Evolutionary conservation across 2,113 vertebrate species (phyloP), one percentile per base, ranked within the genome.

Genomic region (Spea multiplicata): DNA sequence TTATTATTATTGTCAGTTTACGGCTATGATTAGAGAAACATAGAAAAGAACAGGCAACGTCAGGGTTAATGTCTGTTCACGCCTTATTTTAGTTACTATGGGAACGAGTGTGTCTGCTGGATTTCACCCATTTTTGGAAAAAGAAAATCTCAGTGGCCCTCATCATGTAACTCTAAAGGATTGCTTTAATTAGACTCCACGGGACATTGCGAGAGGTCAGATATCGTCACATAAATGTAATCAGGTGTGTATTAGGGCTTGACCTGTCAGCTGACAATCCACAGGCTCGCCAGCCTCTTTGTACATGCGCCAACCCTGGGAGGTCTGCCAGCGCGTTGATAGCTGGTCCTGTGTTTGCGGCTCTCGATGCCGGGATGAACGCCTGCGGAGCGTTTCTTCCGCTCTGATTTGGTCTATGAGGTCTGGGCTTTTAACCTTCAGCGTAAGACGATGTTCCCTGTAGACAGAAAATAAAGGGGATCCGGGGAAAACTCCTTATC

Each of bases 1-100:
- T n/a, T n/a, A n/a, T n/a, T n/a, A n/a, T 30, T 30, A 30, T 30
- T 30, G 30, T 30, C 30, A 30, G 30, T 30, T 30, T 30, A 30
- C 30, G 30, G 30, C 30, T 30, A 30, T 30, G 30, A 30, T 30
- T 30, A 30, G 30, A 30, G 30, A 2, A 30, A 30, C 30, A 30
- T 30, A 75, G 73, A 66, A 73, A 14, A 17, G 61, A 44, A 17
- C 61, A 48, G 73, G 61, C 50, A 66, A 62, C 44, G 44, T n/a
- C 61, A 5, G 44, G 17, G 3, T 66, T 44, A 30, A 30, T 17
- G 16, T n/a, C 6, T 16, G 44, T 64, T 67, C 64, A 7, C 67
- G 50, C n/a, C 50, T 8, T 12, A 14, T 44, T 57, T 30, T 50
- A 16, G 65, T 75, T 49, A 46, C 74, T 66, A 67, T 75, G 74